Evolutionary conservation across 2,797 vertebrate genomes (phyloP).

Genomic region (Melanotaenia boesemani): DNA sequence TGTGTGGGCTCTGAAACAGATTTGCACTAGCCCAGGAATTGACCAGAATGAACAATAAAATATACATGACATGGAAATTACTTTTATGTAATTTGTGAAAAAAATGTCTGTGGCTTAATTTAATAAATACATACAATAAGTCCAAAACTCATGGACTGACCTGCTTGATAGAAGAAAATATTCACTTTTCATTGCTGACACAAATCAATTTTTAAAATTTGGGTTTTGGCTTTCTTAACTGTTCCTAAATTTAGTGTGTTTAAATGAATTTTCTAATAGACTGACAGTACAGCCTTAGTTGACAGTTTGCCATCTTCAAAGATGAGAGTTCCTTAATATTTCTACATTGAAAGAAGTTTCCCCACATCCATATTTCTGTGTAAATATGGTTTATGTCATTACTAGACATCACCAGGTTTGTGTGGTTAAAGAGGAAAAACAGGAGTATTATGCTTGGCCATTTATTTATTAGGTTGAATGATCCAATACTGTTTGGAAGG

Average conservation of each 20-base stretch:
- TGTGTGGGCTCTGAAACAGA: constrained; percentile 1
- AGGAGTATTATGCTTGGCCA: too few relatives aligned
- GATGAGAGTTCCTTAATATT: too few relatives aligned
- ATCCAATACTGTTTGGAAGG: too few relatives aligned
- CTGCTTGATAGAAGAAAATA: background rate
- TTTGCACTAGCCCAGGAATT: background rate
- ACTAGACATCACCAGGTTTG: too few relatives aligned
- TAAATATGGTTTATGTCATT: too few relatives aligned
- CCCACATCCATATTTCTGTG: too few relatives aligned
- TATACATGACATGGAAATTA: background rate
- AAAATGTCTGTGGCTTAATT: background rate
- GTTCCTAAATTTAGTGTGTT: background rate
- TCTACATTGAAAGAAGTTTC: too few relatives aligned
- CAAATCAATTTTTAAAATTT: background rate
- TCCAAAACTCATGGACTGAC: background rate
- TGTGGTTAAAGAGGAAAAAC: too few relatives aligned
- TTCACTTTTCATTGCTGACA: background rate
- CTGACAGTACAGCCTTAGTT: too few relatives aligned
- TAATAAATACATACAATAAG: background rate
- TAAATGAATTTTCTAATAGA: background rate
- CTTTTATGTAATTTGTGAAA: background rate
- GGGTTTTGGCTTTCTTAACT: background rate
- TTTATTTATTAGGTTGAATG: too few relatives aligned
- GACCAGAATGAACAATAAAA: constrained; percentile 1
- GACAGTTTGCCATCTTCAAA: too few relatives aligned